Evolutionary conservation across 1,140 invertebrate species (phyloP).

Genomic region (Gonioctena quinquepunctata): DNA sequence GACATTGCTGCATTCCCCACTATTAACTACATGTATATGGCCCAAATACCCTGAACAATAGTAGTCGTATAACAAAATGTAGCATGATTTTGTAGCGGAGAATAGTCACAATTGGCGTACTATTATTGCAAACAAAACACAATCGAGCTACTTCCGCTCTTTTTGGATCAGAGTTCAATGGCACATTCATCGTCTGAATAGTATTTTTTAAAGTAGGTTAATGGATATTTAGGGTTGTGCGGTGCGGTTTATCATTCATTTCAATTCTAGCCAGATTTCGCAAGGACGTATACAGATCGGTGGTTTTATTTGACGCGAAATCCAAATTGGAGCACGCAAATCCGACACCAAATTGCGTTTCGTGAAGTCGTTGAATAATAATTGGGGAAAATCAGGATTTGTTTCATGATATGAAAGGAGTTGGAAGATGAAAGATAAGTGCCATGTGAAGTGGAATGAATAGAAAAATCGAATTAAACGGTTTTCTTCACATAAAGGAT

Average conservation of each 20-base stretch:
- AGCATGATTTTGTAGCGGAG: too few species aligned
- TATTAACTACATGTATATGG: too few species aligned
- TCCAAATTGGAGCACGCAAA: neutral
- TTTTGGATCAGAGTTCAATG: neutral
- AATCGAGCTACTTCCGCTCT: neutral
- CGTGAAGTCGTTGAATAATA: neutral
- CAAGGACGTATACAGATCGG: neutral
- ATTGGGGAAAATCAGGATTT: neutral
- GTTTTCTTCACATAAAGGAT: too few species aligned
- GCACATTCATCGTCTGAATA: neutral
- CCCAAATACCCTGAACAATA: too few species aligned
- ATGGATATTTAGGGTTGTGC: neutral
- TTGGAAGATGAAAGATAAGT: too few species aligned
- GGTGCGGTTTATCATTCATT: neutral
- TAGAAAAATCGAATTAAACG: too few species aligned
- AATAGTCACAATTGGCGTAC: neutral
- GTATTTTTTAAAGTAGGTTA: neutral
- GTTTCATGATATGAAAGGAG: too few species aligned
- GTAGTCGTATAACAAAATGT: too few species aligned
- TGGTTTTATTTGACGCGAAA: neutral
- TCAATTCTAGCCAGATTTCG: neutral
- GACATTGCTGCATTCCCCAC: too few species aligned
- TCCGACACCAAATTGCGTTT: neutral
- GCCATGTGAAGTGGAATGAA: too few species aligned
- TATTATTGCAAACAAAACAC: neutral